A percentile compares a stretch with the other conserved stretches of the same genome.
These are phyloP conservation scores for Dasyurus viverrinus DNA, from an alignment of 2,113 vertebrate species.

Conservation along the genomic window DNA sequence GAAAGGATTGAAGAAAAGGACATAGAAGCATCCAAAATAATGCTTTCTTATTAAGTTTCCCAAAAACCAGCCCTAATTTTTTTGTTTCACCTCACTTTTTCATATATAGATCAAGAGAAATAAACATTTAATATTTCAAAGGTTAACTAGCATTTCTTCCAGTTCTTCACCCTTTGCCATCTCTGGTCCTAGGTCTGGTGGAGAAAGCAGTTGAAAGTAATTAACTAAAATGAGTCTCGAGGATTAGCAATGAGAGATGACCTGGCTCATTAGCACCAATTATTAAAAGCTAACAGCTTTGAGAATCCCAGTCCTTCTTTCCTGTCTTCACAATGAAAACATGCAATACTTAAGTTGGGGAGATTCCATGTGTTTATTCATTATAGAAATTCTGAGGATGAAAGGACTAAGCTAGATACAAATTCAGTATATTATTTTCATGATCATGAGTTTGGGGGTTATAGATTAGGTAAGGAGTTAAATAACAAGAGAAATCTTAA, in stretches of 20 bases:
- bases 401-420: background rate
- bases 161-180: background rate
- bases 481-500: conserved; percentile 37
- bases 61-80: background rate
- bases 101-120: background rate
- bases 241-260: background rate
- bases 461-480: conserved; percentile 1
- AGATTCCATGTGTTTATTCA: background rate
- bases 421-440: background rate
- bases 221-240: background rate
- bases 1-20: background rate
- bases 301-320: background rate
- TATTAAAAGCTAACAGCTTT: background rate
- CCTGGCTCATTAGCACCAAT: background rate
- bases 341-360: background rate
- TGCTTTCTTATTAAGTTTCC: background rate
- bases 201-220: background rate
- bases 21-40: background rate
- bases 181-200: background rate
- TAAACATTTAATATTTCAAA: background rate
- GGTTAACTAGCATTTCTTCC: background rate
- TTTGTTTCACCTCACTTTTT: background rate
- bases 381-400: background rate
- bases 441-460: conserved; percentile 26
- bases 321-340: background rate